phyloP scores from a whole-genome alignment of 64 coral and sea anemone genomes.

The Hydrozoanthus tunicans region DNA sequence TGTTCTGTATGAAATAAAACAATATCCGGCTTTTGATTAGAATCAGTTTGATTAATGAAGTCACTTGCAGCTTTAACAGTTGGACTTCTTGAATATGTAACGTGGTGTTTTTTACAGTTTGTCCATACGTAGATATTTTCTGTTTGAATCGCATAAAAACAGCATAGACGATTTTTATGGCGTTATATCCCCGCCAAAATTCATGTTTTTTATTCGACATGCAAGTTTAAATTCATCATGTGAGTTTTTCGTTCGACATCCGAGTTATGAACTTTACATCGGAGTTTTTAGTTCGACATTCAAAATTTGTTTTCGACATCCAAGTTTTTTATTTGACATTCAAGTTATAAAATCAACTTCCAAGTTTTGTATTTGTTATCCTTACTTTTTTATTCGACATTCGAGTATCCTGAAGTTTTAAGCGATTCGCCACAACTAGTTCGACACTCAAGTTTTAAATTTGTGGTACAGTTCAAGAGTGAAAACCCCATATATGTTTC shows the following conservation, averaged over 20 bases:
- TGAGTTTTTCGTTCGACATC: too few relatives aligned
- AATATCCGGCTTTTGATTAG: constrained; percentile 20
- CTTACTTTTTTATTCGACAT: too few relatives aligned
- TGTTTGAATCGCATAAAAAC: constrained; percentile 40
- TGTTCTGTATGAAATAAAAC: constrained; percentile 54
- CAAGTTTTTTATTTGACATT: too few relatives aligned
- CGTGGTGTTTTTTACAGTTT: constrained; percentile 31
- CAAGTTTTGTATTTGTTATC: too few relatives aligned
- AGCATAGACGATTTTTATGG: constrained; percentile 4
- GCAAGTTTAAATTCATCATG: background rate
- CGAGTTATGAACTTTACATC: too few relatives aligned
- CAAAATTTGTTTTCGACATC: too few relatives aligned
- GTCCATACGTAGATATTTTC: constrained; percentile 31
- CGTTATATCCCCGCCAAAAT: background rate
- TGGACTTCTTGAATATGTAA: constrained; percentile 27
- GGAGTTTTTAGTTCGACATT: too few relatives aligned
- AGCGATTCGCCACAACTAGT: too few relatives aligned
- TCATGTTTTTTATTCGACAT: background rate
- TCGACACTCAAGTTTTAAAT: too few relatives aligned
- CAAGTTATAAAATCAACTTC: too few relatives aligned
- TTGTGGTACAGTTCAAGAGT: too few relatives aligned
- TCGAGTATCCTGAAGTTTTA: too few relatives aligned
- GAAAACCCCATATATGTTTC: background rate
- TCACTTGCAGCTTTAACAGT: constrained; percentile 37
- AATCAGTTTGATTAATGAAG: constrained; percentile 31